phyloP scores from a whole-genome alignment of 2,797 vertebrate species.

The Chrysolophus pictus region DNA sequence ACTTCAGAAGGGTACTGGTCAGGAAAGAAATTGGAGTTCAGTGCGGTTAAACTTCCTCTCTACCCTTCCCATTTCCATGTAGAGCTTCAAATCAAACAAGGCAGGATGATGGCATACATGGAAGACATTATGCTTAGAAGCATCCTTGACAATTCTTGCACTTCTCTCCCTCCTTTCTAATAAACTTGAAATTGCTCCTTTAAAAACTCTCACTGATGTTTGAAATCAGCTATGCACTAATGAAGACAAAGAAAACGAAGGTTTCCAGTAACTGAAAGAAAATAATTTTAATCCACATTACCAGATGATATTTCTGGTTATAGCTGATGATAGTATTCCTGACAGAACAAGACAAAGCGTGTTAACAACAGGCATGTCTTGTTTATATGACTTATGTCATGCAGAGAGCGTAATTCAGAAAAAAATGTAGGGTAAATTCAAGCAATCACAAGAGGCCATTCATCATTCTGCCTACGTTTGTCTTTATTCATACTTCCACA shows the following conservation, averaged over 20 bases:
- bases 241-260: not conserved
- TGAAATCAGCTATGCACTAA: not conserved
- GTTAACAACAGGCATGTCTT: not conserved
- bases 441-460: not conserved
- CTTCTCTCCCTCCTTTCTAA: not conserved
- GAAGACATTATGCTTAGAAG: not conserved
- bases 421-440: constrained; percentile 16
- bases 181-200: not conserved
- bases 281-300: not conserved
- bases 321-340: not conserved
- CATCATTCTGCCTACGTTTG: not conserved
- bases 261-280: not conserved
- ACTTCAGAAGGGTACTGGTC: not conserved
- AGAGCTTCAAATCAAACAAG: not conserved
- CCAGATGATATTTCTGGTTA: not conserved
- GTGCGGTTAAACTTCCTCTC: not conserved
- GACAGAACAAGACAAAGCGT: not conserved
- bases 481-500: not conserved
- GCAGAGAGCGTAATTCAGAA: not conserved
- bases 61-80: rapidly evolving
- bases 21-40: not conserved
- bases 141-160: not conserved
- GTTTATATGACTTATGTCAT: not conserved
- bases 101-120: not conserved
- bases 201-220: not conserved